Evolutionary conservation across 2,888 invertebrate genomes (phyloP), one percentile per base, ranked within the genome.

Genomic region (Allophyes oxyacanthae): DNA sequence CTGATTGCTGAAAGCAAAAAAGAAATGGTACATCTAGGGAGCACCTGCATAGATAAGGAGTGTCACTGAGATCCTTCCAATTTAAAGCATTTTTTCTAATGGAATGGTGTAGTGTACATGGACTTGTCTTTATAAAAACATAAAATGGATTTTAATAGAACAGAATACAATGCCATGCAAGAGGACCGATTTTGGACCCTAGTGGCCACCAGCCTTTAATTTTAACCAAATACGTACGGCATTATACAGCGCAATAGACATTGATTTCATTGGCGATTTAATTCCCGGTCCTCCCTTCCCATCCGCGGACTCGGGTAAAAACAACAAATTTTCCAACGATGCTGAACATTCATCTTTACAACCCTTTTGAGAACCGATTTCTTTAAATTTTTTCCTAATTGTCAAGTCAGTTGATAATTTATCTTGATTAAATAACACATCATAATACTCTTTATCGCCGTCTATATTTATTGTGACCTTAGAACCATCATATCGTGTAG

Each of bases 381-480:
- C 75, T 71, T 84, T 90, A 1, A 72, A 26, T 5, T 75, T 83
- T 65, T 85, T 89, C 46, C 77, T 77, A 6, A 85, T 75, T 10
- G 75, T 78, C 9, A 89, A 52, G 65, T 87, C 86, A 14, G 87
- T 86, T 33, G 76, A 78, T 13, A 67, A 42, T 34, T 78, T 66
- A 36, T 77, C 79, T 55, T 85, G 84, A 55, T 82, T 78, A 51
- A 89, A 83, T 40, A 78, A 55, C 6, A 90, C 81, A 64, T 89
- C 83, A 58, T 89, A 92, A 53, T 65, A 71, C 59, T 90, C 90
- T 15, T 81, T 83, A 11, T 87, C 85, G 44, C 81, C 84, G 9
- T 90, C 85, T 52, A 91, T 88, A 63, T 88, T 87, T 28, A 91
- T 73, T 11, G 86, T 80, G 7, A 90, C 77, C 65, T 81, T 86